Percentiles rank a stretch among this genome's conserved stretches.
Conservation (phyloP, 2,797 vertebrate genomes). For the Sebastes paucispinis region DNA sequence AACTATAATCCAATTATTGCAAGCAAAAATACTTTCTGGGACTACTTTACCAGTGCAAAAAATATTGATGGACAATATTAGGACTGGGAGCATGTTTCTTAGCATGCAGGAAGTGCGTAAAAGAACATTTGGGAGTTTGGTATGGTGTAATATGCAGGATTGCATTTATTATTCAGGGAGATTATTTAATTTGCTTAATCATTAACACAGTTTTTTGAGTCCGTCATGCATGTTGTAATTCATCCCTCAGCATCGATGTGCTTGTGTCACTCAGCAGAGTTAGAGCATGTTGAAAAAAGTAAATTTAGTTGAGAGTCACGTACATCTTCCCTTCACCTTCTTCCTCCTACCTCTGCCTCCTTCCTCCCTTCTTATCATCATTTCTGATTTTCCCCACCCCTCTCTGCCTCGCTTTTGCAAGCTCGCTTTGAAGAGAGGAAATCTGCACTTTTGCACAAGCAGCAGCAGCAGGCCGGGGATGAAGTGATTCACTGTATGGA, state of each 20-base stretch:
- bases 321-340: conserved; percentile 38
- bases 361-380: conserved; percentile 53
- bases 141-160: neutral
- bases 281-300: neutral
- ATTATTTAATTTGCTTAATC: too few relatives aligned
- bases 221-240: neutral
- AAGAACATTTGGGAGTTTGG: neutral
- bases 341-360: conserved; percentile 57
- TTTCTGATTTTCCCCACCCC: conserved; percentile 46
- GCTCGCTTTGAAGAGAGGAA: conserved; percentile 83
- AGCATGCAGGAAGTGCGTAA: neutral
- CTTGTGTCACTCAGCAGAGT: neutral
- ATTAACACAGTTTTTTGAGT: neutral
- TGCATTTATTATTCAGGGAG: neutral
- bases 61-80: neutral
- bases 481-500: conserved; percentile 66
- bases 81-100: neutral
- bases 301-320: neutral
- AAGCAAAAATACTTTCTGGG: neutral
- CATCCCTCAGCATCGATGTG: fast-evolving
- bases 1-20: neutral
- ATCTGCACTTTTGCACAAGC: conserved; percentile 73
- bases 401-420: conserved; percentile 28
- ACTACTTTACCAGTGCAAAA: neutral
- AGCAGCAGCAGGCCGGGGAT: conserved; percentile 43